phyloP scores from a whole-genome alignment of 1,140 invertebrate species.

The Druon quercuslanigerum region DNA sequence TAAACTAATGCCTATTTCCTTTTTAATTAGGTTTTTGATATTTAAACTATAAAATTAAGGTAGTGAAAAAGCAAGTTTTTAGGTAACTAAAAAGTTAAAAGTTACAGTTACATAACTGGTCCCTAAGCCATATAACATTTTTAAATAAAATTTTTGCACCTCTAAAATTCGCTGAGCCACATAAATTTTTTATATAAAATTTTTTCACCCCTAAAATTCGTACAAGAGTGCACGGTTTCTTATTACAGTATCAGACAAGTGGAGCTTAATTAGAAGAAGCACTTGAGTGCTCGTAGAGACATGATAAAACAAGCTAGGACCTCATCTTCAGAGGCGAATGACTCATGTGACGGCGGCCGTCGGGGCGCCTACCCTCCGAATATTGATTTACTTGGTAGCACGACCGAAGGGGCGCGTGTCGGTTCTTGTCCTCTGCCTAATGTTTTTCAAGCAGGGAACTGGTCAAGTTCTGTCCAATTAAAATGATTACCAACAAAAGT shows the following conservation, averaged over 20 bases:
- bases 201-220: too few species aligned
- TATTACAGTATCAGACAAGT: neutral
- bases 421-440: conserved; percentile 35
- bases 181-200: too few species aligned
- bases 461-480: neutral
- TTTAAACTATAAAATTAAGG: too few species aligned
- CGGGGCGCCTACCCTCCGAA: conserved; percentile 67
- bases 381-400: conserved; percentile 65
- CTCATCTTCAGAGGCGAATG: conserved; percentile 68
- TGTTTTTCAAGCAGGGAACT: conserved; percentile 32
- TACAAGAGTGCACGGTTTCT: too few species aligned
- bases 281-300: conserved; percentile 23
- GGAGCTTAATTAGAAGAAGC: conserved; percentile 17
- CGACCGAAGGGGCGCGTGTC: conserved; percentile 39
- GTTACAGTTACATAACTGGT: too few species aligned
- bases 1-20: too few species aligned
- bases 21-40: too few species aligned
- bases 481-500: neutral
- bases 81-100: too few species aligned
- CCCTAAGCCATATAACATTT: too few species aligned
- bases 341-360: conserved; percentile 68
- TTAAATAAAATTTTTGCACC: too few species aligned
- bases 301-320: conserved; percentile 42
- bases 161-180: too few species aligned
- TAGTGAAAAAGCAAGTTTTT: too few species aligned